Base-by-base conservation (phyloP, 2,113 vertebrate genomes). In the Urocynchramus pylzowi region DNA sequence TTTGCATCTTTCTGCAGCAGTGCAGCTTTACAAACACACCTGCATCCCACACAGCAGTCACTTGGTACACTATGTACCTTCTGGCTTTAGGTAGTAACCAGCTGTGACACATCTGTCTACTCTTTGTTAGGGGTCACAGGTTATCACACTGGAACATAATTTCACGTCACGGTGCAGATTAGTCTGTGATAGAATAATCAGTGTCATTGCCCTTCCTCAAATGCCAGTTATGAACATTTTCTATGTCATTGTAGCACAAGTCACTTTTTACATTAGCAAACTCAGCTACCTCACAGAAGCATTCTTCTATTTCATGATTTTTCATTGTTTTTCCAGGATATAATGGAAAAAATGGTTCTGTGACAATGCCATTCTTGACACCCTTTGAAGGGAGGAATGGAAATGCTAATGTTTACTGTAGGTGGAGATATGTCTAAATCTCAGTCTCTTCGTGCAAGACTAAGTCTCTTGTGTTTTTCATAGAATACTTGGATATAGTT, bases 351-450 rank as follows among this genome's bases (percentile, higher is more conserved):
- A 44, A 9, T 64, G 23, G n/a, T 73, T 83, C 30, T 88, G 44
- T 89, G 39, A 79, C 26, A 80, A 35, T 47, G 53, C 37, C 23
- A 37, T 80, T 83, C 59, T 64, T 94, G 49, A 76, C 53, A 54
- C 11, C 2, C 10, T 93, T 86, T 71, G 39, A 84, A 84, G 19
- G 57, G 41, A 77, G 39, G 30, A 91, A 93, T 56, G 49, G 35
- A 83, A 94, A 91, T 73, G 49, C 27, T 68, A 41, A 30, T 68
- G 41, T 87, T 89, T 89, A 70, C 37, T 74, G n/a, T 61, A 53
- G 37, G 37, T 74, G 50, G 78, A 69, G 54, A 53, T 53, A 31
- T 67, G 26, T 26, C 20, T 47, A 24, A 26, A 39, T 57, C 47
- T 70, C 39, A 16, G 27, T 75, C 33, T 91, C 41, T 37, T 52